Conservation (phyloP, 2,113 vertebrate species). For the Daphoenositta chrysoptera region DNA sequence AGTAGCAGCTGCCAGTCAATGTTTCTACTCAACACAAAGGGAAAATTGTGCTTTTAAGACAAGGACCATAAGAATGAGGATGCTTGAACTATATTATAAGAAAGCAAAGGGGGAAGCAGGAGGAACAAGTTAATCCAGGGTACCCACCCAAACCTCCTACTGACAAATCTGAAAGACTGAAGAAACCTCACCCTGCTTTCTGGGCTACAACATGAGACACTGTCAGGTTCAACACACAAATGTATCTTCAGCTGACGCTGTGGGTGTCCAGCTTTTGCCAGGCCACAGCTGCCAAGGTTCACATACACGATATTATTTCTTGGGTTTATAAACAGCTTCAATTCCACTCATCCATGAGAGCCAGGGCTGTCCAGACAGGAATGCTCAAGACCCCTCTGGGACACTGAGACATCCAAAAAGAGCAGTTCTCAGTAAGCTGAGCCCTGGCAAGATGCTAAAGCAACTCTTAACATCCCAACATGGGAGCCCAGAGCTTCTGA, state of each 20-base stretch:
- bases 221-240: not conserved
- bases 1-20: not conserved
- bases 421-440: constrained; percentile 7
- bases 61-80: not conserved
- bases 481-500: not conserved
- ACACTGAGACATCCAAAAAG: not conserved
- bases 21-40: not conserved
- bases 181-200: not conserved
- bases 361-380: constrained; percentile 10
- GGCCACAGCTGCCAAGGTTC: not conserved
- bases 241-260: not conserved
- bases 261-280: not conserved
- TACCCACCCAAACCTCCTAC: not conserved
- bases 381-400: not conserved
- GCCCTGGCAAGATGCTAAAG: not conserved
- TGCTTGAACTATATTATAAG: not conserved
- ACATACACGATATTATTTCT: not conserved
- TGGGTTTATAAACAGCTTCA: not conserved
- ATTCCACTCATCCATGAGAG: not conserved
- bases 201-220: not conserved
- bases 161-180: not conserved
- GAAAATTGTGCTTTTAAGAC: not conserved
- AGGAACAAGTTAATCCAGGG: not conserved
- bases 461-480: not conserved
- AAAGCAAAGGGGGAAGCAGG: not conserved